Evolutionary conservation across 2,113 vertebrate species (phyloP), one percentile per base, ranked within the genome.

Genomic region (Psittacara wagleri): DNA sequence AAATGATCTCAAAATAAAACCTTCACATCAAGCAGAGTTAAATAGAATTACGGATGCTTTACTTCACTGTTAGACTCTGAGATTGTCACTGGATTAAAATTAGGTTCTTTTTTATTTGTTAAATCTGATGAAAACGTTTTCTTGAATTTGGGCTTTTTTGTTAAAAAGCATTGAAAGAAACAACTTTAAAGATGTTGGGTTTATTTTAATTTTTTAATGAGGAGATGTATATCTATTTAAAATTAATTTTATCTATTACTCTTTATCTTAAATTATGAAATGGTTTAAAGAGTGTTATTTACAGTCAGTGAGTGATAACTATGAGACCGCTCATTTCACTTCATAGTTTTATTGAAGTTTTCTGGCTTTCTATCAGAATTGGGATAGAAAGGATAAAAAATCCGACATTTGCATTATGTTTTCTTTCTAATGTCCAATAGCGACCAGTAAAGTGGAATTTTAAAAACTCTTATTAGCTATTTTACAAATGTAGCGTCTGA

Each of bases 1-100:
- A 98, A 98, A 97, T 95, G 81, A 95, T 97, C 93, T 90, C 90
- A 90, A 97, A 97, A 96, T 91, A 96, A 96, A 93, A 96, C 75
- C 93, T 95, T 94, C 84, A 51, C 95, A 93, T 96, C 91, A 83
- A 92, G 92, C 92, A 90, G 94, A 96, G 92, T 95, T 95, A 95
- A 90, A 96, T 81, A 85, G 94, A 97, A 96, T 97, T 94, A 90
- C 72, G 86, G 91, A 88, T 83, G 86, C 93, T 93, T 93, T 54
- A 61, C 87, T 75, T 76, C 72, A 80, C 95, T 97, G 96, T 97
- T 94, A 86, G 70, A 72, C 51, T 91, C 88, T 35, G 76, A 93
- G 77, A 79, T 89, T 91, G 88, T 95, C 92, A 49, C 51, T 78
- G 69, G 77, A 92, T 96, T 90, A 96, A 95, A 96, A 92, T 90